phyloP scores from a whole-genome alignment of 2,113 vertebrate genomes.

The Lipophrys pholis region DNA sequence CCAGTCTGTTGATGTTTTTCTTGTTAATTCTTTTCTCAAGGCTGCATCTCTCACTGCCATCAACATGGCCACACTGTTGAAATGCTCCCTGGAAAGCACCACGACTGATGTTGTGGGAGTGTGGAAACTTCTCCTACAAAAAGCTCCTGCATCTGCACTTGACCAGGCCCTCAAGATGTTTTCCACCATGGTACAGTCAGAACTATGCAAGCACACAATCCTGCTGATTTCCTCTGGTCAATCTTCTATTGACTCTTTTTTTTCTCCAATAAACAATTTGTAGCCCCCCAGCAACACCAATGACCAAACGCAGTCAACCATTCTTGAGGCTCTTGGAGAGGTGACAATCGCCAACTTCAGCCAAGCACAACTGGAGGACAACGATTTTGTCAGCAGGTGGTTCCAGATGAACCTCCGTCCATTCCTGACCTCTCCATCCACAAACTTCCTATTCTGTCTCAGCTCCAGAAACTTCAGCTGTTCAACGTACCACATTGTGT shows the following conservation, averaged over 20 bases:
- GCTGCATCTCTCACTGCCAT: constrained; percentile 32
- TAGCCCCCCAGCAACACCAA: constrained; percentile 26
- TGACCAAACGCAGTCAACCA: constrained; percentile 1
- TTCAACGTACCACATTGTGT: constrained; percentile 63
- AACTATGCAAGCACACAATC: background rate
- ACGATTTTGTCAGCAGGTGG: constrained; percentile 47
- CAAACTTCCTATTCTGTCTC: constrained; percentile 59
- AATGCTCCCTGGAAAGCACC: constrained; percentile 41
- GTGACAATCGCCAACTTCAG: constrained; percentile 43
- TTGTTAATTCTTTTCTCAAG: constrained; percentile 21
- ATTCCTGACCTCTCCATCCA: constrained; percentile 52
- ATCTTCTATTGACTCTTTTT: background rate
- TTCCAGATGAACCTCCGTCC: constrained; percentile 53
- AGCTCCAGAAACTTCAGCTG: constrained; percentile 69
- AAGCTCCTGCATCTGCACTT: constrained; percentile 25
- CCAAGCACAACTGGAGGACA: constrained; percentile 33
- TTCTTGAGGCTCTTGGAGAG: constrained; percentile 51
- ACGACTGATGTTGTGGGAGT: constrained; percentile 17
- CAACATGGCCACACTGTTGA: constrained; percentile 46
- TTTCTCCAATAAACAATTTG: background rate
- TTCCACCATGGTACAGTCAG: constrained; percentile 38
- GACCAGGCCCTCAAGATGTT: constrained; percentile 48
- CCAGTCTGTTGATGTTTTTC: background rate
- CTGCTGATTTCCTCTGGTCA: background rate
- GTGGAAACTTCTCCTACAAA: constrained; percentile 70